Percentiles rank a stretch among this genome's conserved stretches.
These are phyloP conservation scores for Lophura nycthemera DNA, from an alignment of 2,113 vertebrate genomes.

Conservation along the genomic window DNA sequence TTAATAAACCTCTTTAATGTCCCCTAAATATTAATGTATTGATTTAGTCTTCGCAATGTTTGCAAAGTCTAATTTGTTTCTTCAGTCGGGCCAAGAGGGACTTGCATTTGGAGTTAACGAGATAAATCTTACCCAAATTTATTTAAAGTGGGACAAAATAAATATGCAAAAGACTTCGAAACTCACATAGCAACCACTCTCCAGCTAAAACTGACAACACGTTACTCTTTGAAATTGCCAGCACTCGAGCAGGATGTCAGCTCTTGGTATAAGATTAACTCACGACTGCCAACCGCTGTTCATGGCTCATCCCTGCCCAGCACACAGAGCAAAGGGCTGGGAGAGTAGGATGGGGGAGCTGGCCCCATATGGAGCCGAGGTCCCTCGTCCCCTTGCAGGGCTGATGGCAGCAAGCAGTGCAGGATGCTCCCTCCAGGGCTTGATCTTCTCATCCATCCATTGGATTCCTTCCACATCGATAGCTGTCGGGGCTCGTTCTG, in stretches of 20 bases:
- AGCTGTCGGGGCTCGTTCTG: neutral
- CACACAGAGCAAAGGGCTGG: neutral
- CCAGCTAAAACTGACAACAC: slow-evolving; percentile 73
- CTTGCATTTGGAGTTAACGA: slow-evolving; percentile 75
- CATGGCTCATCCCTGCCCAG: slow-evolving; percentile 34
- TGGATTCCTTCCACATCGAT: neutral
- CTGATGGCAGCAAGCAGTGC: neutral
- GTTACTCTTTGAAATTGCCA: slow-evolving; percentile 71
- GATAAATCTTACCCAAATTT: slow-evolving; percentile 78
- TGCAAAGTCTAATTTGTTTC: slow-evolving; percentile 81
- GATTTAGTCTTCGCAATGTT: slow-evolving; percentile 72
- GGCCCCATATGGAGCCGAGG: neutral
- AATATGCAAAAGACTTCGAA: slow-evolving; percentile 77
- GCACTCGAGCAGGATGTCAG: slow-evolving; percentile 50
- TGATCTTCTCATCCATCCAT: neutral
- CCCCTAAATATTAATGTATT: slow-evolving; percentile 81
- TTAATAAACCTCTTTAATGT: slow-evolving; percentile 76
- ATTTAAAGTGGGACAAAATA: slow-evolving; percentile 77
- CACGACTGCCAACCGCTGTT: slow-evolving; percentile 42
- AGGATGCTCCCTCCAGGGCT: neutral
- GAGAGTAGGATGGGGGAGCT: neutral
- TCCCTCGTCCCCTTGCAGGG: neutral
- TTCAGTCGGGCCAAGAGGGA: slow-evolving; percentile 70
- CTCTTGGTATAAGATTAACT: slow-evolving; percentile 66
- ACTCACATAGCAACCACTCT: slow-evolving; percentile 69